Evolutionary conservation across 2,888 invertebrate genomes (phyloP), one percentile per base, ranked within the genome.

Genomic region (Thera obeliscata): DNA sequence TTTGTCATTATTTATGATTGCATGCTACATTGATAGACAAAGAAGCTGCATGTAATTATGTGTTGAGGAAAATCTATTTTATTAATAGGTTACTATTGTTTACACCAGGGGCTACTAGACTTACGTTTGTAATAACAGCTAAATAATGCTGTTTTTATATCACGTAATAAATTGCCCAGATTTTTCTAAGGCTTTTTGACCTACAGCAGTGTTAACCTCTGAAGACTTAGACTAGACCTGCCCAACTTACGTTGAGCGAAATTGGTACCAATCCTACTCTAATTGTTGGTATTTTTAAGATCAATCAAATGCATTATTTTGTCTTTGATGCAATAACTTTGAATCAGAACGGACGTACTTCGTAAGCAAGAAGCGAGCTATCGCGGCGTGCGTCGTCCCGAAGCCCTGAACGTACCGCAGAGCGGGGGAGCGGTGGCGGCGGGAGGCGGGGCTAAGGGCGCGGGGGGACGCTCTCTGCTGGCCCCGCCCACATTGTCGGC

Each of bases 391-490:
- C 85, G 85, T 81, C 81, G 91, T 83, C 81, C 88, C 2, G 89
- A 87, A 72, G 87, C 81, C 66, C 84, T 93, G 54, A 83, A 90
- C 61, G 94, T 93, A 75, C 73, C 86, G 63, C 83, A 52, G 3
- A 48, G 89, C 48, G 84, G 72, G 56, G 74, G 90, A 87, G 64
- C 91, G 87, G 84, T 67, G 61, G 75, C 65, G 72, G 61, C 57
- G n/a, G 52, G 70, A 8, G 59, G 59, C 5, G 52, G 70, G 9
- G 65, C 59, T 3, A 66, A 54, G 48, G 43, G 56, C 1, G 33
- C 62, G 64, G 76, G 59, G 89, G 93, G 57, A 87, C 81, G 81
- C 69, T 38, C 76, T 35, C 83, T 95, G 75, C 84, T 95, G 74
- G 94, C 93, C 78, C 82, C 91, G 78, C 81, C 90, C 63, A 69